phyloP scores from a whole-genome alignment of 53 echinoderm and acorn worm genomes.

The Echinarachnius parma region DNA sequence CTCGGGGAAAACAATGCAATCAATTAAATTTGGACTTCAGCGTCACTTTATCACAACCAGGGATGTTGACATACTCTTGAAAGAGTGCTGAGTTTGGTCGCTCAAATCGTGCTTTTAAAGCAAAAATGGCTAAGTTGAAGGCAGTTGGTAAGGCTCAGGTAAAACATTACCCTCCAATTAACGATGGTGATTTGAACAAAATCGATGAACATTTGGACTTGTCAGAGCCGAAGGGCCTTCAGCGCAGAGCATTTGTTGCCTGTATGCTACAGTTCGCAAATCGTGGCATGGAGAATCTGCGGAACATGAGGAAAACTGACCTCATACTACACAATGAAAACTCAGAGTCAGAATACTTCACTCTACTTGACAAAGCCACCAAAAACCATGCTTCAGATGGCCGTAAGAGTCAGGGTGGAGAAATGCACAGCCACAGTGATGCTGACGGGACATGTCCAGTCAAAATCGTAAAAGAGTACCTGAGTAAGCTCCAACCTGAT shows the following conservation, averaged over 20 bases:
- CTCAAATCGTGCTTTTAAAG: conserved; percentile 18
- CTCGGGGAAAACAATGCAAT: conserved; percentile 27
- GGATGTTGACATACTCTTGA: conserved; percentile 28
- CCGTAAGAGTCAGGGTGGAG: conserved; percentile 34
- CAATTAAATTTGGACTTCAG: conserved; percentile 29
- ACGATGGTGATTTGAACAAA: conserved; percentile 25
- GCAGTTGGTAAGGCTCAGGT: conserved; percentile 24
- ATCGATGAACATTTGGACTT: conserved; percentile 27
- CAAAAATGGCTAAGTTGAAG: conserved; percentile 23
- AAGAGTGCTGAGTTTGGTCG: conserved; percentile 27
- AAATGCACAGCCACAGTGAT: conserved; percentile 15
- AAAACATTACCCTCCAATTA: conserved; percentile 26
- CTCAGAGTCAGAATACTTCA: conserved; percentile 31
- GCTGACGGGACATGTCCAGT: conserved; percentile 7
- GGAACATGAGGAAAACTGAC: conserved; percentile 29
- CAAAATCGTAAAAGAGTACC: conserved; percentile 6
- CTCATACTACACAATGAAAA: conserved; percentile 11
- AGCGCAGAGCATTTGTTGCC: conserved; percentile 32
- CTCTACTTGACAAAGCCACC: conserved; percentile 22
- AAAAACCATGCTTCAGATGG: conserved; percentile 34
- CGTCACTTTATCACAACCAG: conserved; percentile 33
- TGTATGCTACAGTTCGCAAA: conserved; percentile 31
- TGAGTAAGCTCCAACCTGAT: conserved; percentile 22
- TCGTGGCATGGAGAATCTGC: conserved; percentile 32
- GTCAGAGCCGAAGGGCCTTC: conserved; percentile 31